phyloP scores from a whole-genome alignment of 2,113 vertebrate genomes.

The Thinocorus orbignyianus region DNA sequence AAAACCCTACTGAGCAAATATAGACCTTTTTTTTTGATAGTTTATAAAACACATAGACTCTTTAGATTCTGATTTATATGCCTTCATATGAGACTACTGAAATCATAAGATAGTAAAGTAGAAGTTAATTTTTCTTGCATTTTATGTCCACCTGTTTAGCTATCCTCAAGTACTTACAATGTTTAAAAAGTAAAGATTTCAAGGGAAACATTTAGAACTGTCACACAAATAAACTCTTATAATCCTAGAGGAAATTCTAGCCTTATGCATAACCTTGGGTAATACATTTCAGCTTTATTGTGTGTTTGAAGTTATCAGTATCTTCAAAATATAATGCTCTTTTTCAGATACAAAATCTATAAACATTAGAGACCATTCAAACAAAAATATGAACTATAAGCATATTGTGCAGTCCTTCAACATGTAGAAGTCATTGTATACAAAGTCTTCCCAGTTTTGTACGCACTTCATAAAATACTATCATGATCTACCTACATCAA shows the following conservation, averaged over 20 bases:
- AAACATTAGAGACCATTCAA: not conserved
- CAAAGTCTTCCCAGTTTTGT: not conserved
- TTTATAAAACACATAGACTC: not conserved
- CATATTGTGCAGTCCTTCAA: not conserved
- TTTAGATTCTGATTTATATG: not conserved
- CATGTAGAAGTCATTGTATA: not conserved
- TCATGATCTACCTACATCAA: not conserved
- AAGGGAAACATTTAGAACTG: not conserved
- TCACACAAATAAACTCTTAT: not conserved
- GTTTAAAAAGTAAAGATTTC: not conserved
- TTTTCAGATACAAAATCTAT: not conserved
- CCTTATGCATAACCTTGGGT: not conserved
- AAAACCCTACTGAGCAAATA: not conserved
- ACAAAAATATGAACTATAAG: not conserved
- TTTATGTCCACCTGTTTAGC: not conserved
- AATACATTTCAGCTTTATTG: not conserved
- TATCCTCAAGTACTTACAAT: not conserved
- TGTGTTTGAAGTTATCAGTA: not conserved
- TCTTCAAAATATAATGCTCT: not conserved
- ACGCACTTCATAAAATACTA: not conserved
- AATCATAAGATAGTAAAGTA: not conserved
- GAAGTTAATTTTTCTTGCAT: not conserved
- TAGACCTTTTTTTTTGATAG: not conserved
- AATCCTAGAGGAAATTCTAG: not conserved
- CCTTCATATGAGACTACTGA: not conserved